Conservation (phyloP, 1,140 invertebrate species). For the Panagrolaimus sp. region DNA sequence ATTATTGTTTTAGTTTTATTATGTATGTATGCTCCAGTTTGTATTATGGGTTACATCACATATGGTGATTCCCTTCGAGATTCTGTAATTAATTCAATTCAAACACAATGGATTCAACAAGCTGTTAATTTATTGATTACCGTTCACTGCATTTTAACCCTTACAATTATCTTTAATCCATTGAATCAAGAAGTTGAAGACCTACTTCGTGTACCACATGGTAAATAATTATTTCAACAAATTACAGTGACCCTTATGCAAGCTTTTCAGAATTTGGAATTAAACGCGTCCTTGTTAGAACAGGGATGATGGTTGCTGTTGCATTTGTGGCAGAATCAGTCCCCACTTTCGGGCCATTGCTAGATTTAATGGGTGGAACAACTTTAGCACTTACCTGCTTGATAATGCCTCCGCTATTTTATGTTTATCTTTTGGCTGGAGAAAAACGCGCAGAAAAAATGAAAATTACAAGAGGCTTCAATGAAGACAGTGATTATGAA, state of each 20-base stretch:
- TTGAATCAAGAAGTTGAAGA: constrained; percentile 56
- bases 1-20: constrained; percentile 44
- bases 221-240: constrained; percentile 15
- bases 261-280: constrained; percentile 61
- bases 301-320: constrained; percentile 67
- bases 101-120: constrained; percentile 52
- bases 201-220: constrained; percentile 49
- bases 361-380: constrained; percentile 77
- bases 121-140: constrained; percentile 55
- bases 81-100: constrained; percentile 53
- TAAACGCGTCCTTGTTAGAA: constrained; percentile 70
- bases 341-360: constrained; percentile 77
- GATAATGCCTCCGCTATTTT: constrained; percentile 58
- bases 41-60: constrained; percentile 48
- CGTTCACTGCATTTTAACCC: constrained; percentile 51
- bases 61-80: constrained; percentile 54
- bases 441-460: constrained; percentile 22
- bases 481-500: not conserved
- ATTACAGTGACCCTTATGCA: constrained; percentile 12
- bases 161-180: constrained; percentile 56
- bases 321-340: constrained; percentile 75
- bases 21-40: constrained; percentile 50
- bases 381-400: constrained; percentile 67
- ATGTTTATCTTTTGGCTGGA: constrained; percentile 43
- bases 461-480: not conserved